These are phyloP conservation scores for Sceloporus undulatus DNA, from an alignment of 2,113 vertebrate species.

Conservation along the genomic window DNA sequence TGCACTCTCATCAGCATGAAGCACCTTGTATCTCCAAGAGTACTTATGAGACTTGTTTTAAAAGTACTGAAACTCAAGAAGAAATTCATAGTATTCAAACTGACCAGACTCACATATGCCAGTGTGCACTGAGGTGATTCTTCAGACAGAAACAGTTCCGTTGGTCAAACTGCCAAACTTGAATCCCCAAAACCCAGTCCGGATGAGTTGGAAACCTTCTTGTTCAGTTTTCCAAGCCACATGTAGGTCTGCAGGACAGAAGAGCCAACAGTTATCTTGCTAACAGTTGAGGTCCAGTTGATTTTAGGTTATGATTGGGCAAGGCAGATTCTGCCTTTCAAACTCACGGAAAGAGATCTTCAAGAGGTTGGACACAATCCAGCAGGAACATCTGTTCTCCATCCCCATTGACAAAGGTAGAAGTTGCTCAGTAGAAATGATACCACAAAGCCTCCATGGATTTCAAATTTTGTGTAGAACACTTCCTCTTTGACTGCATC, in stretches of 20 bases:
- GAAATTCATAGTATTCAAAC: conserved; percentile 46
- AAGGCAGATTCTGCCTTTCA: conserved; percentile 66
- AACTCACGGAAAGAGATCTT: conserved; percentile 55
- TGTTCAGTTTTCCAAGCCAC: neutral
- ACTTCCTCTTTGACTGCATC: neutral
- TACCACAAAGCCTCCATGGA: neutral
- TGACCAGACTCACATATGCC: conserved; percentile 33
- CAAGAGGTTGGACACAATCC: neutral
- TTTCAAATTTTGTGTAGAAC: neutral
- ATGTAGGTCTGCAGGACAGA: neutral
- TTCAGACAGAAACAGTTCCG: neutral
- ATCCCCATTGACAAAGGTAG: neutral
- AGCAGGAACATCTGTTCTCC: neutral
- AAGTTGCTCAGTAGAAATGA: neutral
- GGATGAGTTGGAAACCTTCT: neutral
- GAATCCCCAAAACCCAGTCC: neutral
- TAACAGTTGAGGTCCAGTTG: neutral
- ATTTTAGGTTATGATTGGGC: conserved; percentile 38
- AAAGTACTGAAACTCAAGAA: conserved; percentile 65
- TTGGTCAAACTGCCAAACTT: neutral
- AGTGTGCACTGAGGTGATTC: neutral
- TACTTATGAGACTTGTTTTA: conserved; percentile 62
- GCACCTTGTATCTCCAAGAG: conserved; percentile 39
- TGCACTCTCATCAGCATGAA: conserved; percentile 51
- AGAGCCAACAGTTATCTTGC: neutral